Conservation (phyloP, 1,140 invertebrate species). For the Adoxophyes honmai region DNA sequence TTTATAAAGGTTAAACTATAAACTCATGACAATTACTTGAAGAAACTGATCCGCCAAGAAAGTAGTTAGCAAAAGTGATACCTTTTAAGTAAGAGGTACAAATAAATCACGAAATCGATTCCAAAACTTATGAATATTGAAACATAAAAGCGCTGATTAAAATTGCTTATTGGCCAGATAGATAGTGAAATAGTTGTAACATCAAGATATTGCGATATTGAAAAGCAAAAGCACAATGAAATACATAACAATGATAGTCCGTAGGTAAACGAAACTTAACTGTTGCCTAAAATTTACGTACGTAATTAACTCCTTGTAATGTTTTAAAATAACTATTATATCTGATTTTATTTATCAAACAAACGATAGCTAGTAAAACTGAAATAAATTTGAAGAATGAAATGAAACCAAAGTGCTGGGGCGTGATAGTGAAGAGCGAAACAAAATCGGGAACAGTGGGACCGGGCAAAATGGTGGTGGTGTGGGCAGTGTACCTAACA, state of each 20-base stretch:
- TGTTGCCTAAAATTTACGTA: no score
- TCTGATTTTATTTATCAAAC: conserved; percentile 41
- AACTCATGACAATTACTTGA: no score
- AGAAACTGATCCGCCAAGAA: no score
- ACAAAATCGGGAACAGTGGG: conserved; percentile 40
- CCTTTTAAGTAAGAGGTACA: conserved; percentile 17
- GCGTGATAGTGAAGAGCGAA: conserved; percentile 38
- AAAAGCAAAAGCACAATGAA: conserved; percentile 26
- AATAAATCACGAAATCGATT: conserved; percentile 61
- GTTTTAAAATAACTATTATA: conserved; percentile 68
- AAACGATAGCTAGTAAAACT: conserved; percentile 38
- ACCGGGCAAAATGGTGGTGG: conserved; percentile 45
- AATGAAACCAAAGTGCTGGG: conserved; percentile 37
- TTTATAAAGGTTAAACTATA: neutral
- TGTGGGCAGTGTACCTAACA: conserved; percentile 88
- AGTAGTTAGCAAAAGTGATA: no score
- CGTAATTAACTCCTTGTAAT: conserved; percentile 72
- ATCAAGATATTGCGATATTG: conserved; percentile 13
- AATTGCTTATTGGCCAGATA: neutral
- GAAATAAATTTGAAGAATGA: conserved; percentile 29
- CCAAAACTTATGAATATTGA: conserved; percentile 36
- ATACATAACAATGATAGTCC: conserved; percentile 22
- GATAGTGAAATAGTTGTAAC: neutral
- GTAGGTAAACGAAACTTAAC: conserved; percentile 20
- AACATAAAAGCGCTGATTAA: neutral